These are phyloP conservation scores for Sitobion miscanthi DNA, from an alignment of 1,140 invertebrate species.

Conservation along the genomic window DNA sequence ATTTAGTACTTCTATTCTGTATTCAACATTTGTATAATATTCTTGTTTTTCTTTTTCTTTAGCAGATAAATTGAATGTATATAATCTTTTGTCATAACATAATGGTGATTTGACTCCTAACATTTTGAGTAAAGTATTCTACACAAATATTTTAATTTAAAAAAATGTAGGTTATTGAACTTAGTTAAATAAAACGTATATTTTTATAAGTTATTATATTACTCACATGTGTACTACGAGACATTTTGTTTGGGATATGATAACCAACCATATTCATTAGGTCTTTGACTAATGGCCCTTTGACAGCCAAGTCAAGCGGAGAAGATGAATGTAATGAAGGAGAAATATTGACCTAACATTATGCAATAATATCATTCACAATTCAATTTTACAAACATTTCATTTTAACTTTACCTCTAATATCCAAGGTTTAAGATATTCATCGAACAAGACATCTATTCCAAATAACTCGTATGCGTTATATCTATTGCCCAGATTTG, in stretches of 20 bases:
- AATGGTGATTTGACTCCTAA: slow-evolving; percentile 65
- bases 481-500: slow-evolving; percentile 76
- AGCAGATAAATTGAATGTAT: slow-evolving; percentile 70
- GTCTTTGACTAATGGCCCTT: slow-evolving; percentile 86
- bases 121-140: slow-evolving; percentile 58
- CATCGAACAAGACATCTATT: slow-evolving; percentile 81
- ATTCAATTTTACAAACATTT: neutral
- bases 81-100: slow-evolving; percentile 72
- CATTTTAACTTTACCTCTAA: slow-evolving; percentile 72
- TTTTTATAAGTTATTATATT: neutral
- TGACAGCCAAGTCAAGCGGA: slow-evolving; percentile 89
- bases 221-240: slow-evolving; percentile 42
- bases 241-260: slow-evolving; percentile 71
- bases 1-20: slow-evolving; percentile 68
- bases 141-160: neutral
- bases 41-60: slow-evolving; percentile 64
- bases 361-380: slow-evolving; percentile 59
- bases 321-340: slow-evolving; percentile 92
- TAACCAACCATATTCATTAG: slow-evolving; percentile 92
- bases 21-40: slow-evolving; percentile 56
- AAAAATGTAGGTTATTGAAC: neutral
- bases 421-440: slow-evolving; percentile 89
- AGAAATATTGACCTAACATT: slow-evolving; percentile 83
- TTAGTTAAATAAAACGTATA: neutral
- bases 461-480: slow-evolving; percentile 84